A percentile compares a stretch with the other conserved stretches of the same genome.
phyloP scores from a whole-genome alignment of 2,113 vertebrate species.

The Agelaius tricolor region DNA sequence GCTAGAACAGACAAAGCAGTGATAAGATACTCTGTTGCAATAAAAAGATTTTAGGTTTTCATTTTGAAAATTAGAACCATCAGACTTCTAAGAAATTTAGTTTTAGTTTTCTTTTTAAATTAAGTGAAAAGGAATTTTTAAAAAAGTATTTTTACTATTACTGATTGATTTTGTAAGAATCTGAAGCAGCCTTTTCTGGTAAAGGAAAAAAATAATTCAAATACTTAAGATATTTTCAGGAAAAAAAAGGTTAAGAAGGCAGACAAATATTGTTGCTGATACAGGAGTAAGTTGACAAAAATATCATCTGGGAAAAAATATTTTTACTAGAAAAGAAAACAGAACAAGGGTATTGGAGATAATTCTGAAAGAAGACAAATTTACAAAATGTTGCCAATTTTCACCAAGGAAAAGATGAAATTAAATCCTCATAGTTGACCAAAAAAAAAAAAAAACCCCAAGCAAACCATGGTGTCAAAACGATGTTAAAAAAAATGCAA shows the following conservation, averaged over 20 bases:
- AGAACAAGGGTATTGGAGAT: neutral
- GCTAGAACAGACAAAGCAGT: neutral
- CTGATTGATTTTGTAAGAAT: neutral
- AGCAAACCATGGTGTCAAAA: neutral
- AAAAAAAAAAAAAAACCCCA: neutral
- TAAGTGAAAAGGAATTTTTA: neutral
- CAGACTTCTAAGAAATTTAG: neutral
- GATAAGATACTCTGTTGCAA: neutral
- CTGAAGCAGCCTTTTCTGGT: constrained; percentile 11
- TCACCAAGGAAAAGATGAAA: neutral
- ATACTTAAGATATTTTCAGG: constrained; percentile 19
- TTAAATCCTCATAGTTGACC: neutral
- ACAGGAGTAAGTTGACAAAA: neutral
- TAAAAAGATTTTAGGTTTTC: neutral
- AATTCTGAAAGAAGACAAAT: neutral
- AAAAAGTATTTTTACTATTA: neutral
- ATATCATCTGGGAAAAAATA: neutral
- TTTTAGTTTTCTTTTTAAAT: neutral
- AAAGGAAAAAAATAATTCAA: constrained; percentile 42
- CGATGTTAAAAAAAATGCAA: neutral
- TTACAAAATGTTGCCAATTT: neutral
- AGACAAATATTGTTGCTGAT: neutral
- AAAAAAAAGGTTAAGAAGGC: neutral
- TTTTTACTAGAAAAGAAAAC: neutral
- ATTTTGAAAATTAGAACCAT: neutral